Percentiles rank a stretch among this genome's conserved stretches.
Conservation (phyloP, 1,140 invertebrate species). For the Uloborus diversus region DNA sequence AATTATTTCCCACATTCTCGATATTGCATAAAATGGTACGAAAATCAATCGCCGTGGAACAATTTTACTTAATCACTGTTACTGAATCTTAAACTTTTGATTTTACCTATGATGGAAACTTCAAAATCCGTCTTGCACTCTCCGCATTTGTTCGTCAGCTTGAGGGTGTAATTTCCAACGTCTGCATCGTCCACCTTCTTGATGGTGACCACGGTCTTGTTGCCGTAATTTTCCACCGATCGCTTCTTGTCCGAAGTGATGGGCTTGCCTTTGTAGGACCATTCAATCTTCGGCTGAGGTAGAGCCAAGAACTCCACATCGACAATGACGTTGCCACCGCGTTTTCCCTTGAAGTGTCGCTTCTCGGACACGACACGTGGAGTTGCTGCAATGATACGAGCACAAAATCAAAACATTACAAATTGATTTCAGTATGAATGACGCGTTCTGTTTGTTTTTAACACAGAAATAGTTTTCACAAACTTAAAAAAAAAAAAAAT, state of each 20-base stretch:
- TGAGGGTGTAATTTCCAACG: slow-evolving; percentile 77
- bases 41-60: too few species aligned
- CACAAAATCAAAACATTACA: too few species aligned
- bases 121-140: slow-evolving; percentile 74
- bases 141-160: slow-evolving; percentile 77
- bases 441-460: too few species aligned
- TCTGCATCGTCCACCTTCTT: slow-evolving; percentile 78
- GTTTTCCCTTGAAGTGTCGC: slow-evolving; percentile 56
- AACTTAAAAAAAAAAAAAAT: too few species aligned
- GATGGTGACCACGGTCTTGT: slow-evolving; percentile 76
- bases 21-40: too few species aligned
- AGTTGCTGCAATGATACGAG: slow-evolving; percentile 52
- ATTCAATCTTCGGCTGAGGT: slow-evolving; percentile 78
- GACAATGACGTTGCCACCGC: slow-evolving; percentile 75
- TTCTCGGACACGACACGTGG: slow-evolving; percentile 59
- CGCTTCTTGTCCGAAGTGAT: slow-evolving; percentile 66
- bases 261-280: slow-evolving; percentile 76
- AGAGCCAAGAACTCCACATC: slow-evolving; percentile 76
- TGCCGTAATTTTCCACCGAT: slow-evolving; percentile 70
- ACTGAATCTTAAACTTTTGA: too few species aligned
- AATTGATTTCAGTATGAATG: too few species aligned
- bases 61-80: too few species aligned
- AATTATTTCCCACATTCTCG: too few species aligned
- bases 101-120: slow-evolving; percentile 77
- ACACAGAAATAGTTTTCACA: too few species aligned